Conservation (phyloP, 2,113 vertebrate species). For the Acrocephalus kingi region DNA sequence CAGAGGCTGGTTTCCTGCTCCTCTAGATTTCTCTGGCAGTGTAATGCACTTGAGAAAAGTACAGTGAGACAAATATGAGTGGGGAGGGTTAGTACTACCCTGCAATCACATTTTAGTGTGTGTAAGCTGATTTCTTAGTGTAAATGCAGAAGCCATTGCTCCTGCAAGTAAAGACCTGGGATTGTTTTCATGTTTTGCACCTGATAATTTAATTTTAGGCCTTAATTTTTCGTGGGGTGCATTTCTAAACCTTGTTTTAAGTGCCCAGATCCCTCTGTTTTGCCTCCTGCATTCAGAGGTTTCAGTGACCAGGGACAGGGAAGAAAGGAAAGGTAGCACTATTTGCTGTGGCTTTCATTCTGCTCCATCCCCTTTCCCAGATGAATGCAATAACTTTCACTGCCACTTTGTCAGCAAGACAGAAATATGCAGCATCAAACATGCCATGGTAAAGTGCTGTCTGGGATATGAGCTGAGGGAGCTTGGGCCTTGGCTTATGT, state of each 20-base stretch:
- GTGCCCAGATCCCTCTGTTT: neutral
- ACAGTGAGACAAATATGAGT: neutral
- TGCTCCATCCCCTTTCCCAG: neutral
- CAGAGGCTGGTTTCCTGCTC: neutral
- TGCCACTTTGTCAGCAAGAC: constrained; percentile 28
- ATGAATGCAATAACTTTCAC: constrained; percentile 12
- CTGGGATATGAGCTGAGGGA: constrained; percentile 47
- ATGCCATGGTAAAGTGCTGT: constrained; percentile 7
- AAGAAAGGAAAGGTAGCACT: neutral
- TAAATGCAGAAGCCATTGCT: neutral
- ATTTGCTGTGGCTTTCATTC: neutral
- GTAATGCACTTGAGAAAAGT: neutral
- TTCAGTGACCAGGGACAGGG: neutral
- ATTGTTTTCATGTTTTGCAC: neutral
- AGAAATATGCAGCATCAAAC: constrained; percentile 39
- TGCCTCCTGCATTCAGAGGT: neutral
- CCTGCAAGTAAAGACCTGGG: neutral
- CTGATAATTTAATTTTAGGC: neutral
- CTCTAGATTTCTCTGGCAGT: neutral
- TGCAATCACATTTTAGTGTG: neutral
- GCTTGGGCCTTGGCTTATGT: constrained; percentile 14
- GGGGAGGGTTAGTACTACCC: neutral
- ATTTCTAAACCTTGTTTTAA: neutral
- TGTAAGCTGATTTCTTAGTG: neutral
- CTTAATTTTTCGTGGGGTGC: neutral